Conservation (phyloP, 1,140 invertebrate genomes). For the Cotesia glomerata region DNA sequence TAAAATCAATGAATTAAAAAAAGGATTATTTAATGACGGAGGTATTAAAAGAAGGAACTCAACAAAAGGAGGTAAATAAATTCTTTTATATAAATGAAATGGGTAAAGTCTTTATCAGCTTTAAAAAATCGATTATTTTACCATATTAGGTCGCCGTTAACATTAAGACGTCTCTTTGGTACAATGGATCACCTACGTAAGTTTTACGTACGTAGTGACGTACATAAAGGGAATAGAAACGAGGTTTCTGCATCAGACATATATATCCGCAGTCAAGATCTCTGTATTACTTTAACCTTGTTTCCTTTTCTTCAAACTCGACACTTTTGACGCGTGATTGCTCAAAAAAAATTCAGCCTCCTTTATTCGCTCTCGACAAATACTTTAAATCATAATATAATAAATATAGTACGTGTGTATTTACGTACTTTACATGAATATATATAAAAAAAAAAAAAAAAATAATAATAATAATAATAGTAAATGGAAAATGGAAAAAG, state of each 20-base stretch:
- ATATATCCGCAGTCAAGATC: neutral
- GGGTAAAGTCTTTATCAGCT: too few species aligned
- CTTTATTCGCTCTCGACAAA: neutral
- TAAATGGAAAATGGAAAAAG: too few species aligned
- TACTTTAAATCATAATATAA: neutral
- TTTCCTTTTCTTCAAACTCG: neutral
- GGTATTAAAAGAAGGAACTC: too few species aligned
- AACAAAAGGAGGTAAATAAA: too few species aligned
- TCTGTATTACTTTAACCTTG: slow-evolving; percentile 1
- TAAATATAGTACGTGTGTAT: neutral
- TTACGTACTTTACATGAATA: too few species aligned
- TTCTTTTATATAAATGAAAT: too few species aligned
- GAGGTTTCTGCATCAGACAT: neutral
- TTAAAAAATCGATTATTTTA: neutral
- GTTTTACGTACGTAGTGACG: slow-evolving; percentile 2
- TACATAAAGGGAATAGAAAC: slow-evolving; percentile 1
- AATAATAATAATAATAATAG: too few species aligned
- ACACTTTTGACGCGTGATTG: neutral
- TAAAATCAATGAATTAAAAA: too few species aligned
- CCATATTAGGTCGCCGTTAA: neutral
- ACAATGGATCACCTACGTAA: slow-evolving; percentile 11
- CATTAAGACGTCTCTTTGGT: neutral
- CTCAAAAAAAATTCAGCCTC: neutral
- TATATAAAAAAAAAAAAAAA: too few species aligned
- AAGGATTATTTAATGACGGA: too few species aligned